phyloP scores from a whole-genome alignment of 1,140 invertebrate genomes.

The Drosophila sucinea region DNA sequence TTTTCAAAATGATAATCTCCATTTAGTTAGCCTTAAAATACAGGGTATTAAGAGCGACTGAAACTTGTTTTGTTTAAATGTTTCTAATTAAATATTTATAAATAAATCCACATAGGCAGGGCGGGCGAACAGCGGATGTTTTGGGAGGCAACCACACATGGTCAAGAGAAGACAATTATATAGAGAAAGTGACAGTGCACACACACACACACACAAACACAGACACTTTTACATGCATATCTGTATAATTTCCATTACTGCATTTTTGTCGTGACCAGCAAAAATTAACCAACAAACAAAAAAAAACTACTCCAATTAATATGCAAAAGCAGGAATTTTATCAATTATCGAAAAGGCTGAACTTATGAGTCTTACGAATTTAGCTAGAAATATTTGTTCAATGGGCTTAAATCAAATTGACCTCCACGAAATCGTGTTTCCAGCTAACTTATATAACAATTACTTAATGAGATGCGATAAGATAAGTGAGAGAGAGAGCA shows the following conservation, averaged over 20 bases:
- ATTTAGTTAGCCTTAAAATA: neutral
- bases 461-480: neutral
- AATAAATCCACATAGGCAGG: constrained; percentile 44
- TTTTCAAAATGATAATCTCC: no score
- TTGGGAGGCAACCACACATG: constrained; percentile 35
- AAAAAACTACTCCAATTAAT: constrained; percentile 50
- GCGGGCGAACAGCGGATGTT: constrained; percentile 35
- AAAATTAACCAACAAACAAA: neutral
- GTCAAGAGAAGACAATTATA: constrained; percentile 57
- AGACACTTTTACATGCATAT: neutral
- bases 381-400: constrained; percentile 14
- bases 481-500: neutral
- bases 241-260: constrained; percentile 25
- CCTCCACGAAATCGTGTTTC: neutral
- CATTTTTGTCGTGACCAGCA: constrained; percentile 35
- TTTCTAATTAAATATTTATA: constrained; percentile 52
- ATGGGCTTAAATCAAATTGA: neutral
- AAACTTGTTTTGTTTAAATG: constrained; percentile 25
- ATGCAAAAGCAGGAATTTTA: constrained; percentile 24
- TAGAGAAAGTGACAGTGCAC: constrained; percentile 62
- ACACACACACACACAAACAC: neutral
- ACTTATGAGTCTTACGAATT: constrained; percentile 38
- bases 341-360: neutral
- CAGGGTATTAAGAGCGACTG: neutral
- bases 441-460: constrained; percentile 10